A percentile compares a stretch with the other conserved stretches of the same genome.
Evolutionary conservation across 2,797 vertebrate genomes (phyloP).

Genomic region (Ataeniobius toweri): DNA sequence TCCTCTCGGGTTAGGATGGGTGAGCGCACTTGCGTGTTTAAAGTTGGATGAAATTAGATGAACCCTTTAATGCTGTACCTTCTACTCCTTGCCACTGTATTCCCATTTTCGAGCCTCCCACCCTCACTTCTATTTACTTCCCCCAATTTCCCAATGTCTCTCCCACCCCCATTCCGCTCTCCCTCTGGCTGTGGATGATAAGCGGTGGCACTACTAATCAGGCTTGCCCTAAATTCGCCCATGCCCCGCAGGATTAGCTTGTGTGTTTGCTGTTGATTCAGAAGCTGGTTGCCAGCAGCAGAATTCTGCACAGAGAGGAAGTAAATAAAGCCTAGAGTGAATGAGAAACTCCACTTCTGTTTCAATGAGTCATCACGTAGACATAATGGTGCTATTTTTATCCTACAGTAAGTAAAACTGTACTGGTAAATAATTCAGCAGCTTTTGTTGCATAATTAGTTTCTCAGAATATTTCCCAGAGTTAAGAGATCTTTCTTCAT

Average conservation of each 20-base stretch:
- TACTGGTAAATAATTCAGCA: constrained; percentile 20
- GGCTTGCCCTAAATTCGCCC: constrained; percentile 83
- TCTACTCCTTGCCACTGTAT: constrained; percentile 12
- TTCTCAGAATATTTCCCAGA: constrained; percentile 17
- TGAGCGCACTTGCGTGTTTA: constrained; percentile 7
- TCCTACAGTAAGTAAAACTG: constrained; percentile 54
- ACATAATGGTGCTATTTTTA: constrained; percentile 53
- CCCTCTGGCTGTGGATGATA: constrained; percentile 75
- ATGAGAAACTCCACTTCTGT: constrained; percentile 20
- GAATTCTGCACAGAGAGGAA: constrained; percentile 28
- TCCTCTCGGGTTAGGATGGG: not conserved
- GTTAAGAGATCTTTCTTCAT: constrained; percentile 14
- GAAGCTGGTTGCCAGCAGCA: constrained; percentile 41
- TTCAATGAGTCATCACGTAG: constrained; percentile 56
- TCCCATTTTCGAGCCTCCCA: constrained; percentile 43
- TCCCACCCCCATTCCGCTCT: constrained; percentile 22
- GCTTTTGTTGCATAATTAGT: constrained; percentile 27
- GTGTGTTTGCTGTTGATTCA: constrained; percentile 49
- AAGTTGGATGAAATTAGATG: constrained; percentile 12
- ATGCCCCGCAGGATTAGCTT: constrained; percentile 78
- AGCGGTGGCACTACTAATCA: constrained; percentile 82
- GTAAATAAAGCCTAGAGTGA: constrained; percentile 37
- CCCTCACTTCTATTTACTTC: constrained; percentile 10
- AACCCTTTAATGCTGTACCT: constrained; percentile 13
- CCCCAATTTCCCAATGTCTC: constrained; percentile 28